Evolutionary conservation across 2,113 vertebrate genomes (phyloP), one percentile per base, ranked within the genome.

Genomic region (Leptobrachium leishanense): DNA sequence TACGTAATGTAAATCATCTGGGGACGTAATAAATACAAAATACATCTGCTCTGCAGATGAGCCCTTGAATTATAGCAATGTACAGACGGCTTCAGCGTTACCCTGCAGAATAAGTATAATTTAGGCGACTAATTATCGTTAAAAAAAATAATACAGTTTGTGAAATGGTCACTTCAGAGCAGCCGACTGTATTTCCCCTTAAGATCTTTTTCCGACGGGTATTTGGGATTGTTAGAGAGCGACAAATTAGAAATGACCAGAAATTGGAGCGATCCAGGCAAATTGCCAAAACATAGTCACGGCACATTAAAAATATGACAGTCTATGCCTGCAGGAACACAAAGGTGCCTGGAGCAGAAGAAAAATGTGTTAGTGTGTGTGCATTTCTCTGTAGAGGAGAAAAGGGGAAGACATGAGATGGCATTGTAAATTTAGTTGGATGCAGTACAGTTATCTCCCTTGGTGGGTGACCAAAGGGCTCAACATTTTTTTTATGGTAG

Each of bases 361-460:
- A 80, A 54, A 76, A 83, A 81, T 68, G 66, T 57, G 62, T 66
- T 66, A 66, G 4, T 69, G 57, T 83, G 80, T 81, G 57, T 76
- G 80, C 46, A 39, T 81, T 53, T 71, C 72, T 76, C 66, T 71
- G 67, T 71, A 65, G 66, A 65, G 63, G 43, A 54, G 66, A 54
- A 65, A 69, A 72, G 43, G 67, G 73, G 79, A 76, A 73, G 54
- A 63, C 31, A 76, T 64, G 72, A 31, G 73, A 70, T 76, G 79
- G 79, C 72, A 76, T 70, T 43, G 73, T 75, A 71, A 65, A 71
- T 71, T 76, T 75, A 72, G 55, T 82, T 69, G 69, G 43, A 75
- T 65, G 82, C 59, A 79, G 72, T 82, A 42, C 66, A 74, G 63
- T 80, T 80, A 68, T 80, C 64, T 80, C 77, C 77, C 77, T 44